Conservation (phyloP, 2,113 vertebrate genomes). For the Astatoreochromis straeleni region DNA sequence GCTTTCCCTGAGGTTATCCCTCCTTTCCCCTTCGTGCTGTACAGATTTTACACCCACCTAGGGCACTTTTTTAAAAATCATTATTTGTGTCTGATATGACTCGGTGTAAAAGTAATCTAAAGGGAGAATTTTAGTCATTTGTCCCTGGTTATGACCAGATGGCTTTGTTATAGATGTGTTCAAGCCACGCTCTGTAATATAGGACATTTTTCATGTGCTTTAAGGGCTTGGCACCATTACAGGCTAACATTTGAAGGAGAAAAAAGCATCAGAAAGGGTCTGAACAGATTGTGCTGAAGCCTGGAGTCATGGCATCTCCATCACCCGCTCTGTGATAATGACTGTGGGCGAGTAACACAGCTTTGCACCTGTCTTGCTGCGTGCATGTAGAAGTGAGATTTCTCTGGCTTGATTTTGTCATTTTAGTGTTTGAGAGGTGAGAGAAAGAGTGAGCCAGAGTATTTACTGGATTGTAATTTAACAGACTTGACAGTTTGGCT, state of each 20-base stretch:
- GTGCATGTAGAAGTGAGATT: not conserved
- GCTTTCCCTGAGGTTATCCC: not conserved
- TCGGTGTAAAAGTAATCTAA: not conserved
- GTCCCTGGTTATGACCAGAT: not conserved
- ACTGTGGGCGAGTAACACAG: slow-evolving; percentile 10
- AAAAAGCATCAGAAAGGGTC: not conserved
- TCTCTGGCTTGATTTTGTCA: not conserved
- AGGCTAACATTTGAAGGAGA: slow-evolving; percentile 33
- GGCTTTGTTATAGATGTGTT: not conserved
- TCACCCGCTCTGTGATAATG: slow-evolving; percentile 8
- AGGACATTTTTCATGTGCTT: slow-evolving; percentile 44
- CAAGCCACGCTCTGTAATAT: slow-evolving; percentile 3
- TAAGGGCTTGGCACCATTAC: slow-evolving; percentile 22
- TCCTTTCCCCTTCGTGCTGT: not conserved
- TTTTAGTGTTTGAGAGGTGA: not conserved
- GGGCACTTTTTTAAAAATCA: accelerated
- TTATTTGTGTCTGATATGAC: not conserved
- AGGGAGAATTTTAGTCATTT: not conserved
- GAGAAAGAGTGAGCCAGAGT: not conserved
- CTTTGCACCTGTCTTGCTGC: not conserved
- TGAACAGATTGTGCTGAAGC: slow-evolving; percentile 69
- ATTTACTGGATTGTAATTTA: not conserved
- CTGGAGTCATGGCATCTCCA: slow-evolving; percentile 57
- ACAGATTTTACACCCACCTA: not conserved
- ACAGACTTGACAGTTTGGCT: not conserved